Evolutionary conservation across 23 tunicate genomes (phyloP).

Genomic region (Oikopleura dioica): DNA sequence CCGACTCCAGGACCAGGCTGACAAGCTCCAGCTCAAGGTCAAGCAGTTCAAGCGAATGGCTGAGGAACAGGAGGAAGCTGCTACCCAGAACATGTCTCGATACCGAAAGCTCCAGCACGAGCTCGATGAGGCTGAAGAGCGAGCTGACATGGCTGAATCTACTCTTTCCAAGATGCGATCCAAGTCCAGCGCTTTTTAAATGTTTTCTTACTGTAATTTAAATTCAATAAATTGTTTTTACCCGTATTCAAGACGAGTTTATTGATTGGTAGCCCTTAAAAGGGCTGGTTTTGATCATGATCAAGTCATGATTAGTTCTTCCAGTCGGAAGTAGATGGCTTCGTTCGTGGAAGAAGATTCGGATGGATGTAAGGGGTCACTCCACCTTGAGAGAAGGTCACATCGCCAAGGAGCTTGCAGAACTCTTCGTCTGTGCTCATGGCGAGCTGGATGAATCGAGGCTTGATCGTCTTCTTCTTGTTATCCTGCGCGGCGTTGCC

Average conservation of each 20-base stretch:
- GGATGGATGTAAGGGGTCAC: slow-evolving; percentile 42
- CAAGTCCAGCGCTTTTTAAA: too few relatives aligned
- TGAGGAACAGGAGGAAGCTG: slow-evolving; percentile 86
- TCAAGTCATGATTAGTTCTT: too few relatives aligned
- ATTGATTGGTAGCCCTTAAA: too few relatives aligned
- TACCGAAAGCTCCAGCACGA: slow-evolving; percentile 69
- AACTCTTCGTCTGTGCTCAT: slow-evolving; percentile 80
- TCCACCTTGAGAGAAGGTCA: slow-evolving; percentile 67
- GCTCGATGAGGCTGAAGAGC: too few relatives aligned
- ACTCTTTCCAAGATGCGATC: slow-evolving; percentile 87
- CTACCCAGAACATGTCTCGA: slow-evolving; percentile 55
- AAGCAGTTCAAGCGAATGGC: slow-evolving; percentile 98
- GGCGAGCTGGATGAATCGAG: slow-evolving; percentile 63
- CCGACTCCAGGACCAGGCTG: slow-evolving; percentile 80
- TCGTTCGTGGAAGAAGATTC: slow-evolving; percentile 40
- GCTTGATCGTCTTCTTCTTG: slow-evolving; percentile 42
- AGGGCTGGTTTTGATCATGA: too few relatives aligned
- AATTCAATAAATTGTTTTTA: too few relatives aligned
- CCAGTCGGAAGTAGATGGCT: too few relatives aligned
- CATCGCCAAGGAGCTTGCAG: slow-evolving; percentile 46
- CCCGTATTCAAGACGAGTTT: too few relatives aligned
- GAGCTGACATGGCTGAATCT: slow-evolving; percentile 76
- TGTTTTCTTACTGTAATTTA: too few relatives aligned
- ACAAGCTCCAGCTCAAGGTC: too few relatives aligned
- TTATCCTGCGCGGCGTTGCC: slow-evolving; percentile 80